Evolutionary conservation across 2,113 vertebrate species (phyloP).

Genomic region (Dunckerocampus dactyliophorus): DNA sequence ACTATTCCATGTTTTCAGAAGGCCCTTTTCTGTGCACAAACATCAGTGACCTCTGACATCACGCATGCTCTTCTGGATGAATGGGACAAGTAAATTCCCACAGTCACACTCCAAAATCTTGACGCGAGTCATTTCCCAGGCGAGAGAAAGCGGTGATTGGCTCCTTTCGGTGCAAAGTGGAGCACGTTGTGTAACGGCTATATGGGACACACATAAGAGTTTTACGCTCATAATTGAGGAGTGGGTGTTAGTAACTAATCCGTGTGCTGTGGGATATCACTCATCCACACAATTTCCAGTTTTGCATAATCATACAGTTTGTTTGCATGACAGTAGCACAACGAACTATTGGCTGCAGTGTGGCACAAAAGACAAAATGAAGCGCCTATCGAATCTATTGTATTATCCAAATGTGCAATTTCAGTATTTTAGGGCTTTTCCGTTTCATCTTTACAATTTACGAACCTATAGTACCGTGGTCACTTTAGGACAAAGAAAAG

Average conservation of each 20-base stretch:
- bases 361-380: neutral
- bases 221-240: constrained; percentile 64
- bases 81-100: too few relatives aligned
- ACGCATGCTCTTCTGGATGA: too few relatives aligned
- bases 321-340: constrained; percentile 50
- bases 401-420: neutral
- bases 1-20: neutral
- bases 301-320: constrained; percentile 58
- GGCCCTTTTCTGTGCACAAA: neutral
- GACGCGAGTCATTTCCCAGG: neutral
- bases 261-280: constrained; percentile 55
- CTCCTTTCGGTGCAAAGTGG: constrained; percentile 46
- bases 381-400: neutral
- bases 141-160: constrained; percentile 23
- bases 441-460: too few relatives aligned
- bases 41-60: neutral
- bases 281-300: constrained; percentile 53
- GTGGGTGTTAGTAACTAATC: constrained; percentile 66
- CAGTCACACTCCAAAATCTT: too few relatives aligned
- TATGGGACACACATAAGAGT: constrained; percentile 55
- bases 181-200: constrained; percentile 56
- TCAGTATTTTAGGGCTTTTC: too few relatives aligned
- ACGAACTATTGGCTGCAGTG: constrained; percentile 13
- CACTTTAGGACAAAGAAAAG: constrained; percentile 15
- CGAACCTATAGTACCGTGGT: neutral